A percentile compares a stretch with the other conserved stretches of the same genome.
phyloP scores from a whole-genome alignment of 2,113 vertebrate genomes.

The Otocyon megalotis region DNA sequence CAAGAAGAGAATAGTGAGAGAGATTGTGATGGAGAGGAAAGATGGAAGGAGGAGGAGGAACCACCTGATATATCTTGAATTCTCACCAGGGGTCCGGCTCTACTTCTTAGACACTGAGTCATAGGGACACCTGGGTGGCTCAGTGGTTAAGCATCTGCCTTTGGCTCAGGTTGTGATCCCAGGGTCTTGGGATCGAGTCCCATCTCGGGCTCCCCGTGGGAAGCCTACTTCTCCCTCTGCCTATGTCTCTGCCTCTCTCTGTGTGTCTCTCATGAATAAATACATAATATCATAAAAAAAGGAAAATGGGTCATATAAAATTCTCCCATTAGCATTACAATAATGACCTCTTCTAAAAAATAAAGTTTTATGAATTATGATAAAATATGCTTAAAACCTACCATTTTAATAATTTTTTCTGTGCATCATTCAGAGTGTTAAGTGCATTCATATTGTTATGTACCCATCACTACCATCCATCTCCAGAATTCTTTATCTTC shows the following conservation, averaged over 20 bases:
- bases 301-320: background rate
- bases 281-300: no score
- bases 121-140: no score
- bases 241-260: no score
- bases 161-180: no score
- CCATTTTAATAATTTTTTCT: background rate
- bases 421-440: background rate
- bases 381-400: background rate
- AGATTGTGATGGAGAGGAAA: background rate
- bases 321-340: background rate
- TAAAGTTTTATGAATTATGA: background rate
- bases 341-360: conserved; percentile 4
- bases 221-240: no score
- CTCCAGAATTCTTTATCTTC: background rate
- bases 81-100: background rate
- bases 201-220: no score
- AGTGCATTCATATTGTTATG: background rate
- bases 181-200: no score
- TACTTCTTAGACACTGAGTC: background rate
- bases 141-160: no score
- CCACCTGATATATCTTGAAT: background rate
- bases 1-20: background rate
- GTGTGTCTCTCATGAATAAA: no score
- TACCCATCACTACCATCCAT: background rate
- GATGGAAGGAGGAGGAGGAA: background rate